Evolutionary conservation across 2,888 invertebrate species (phyloP), one percentile per base, ranked within the genome.

Genomic region (Machimus rusticus): DNA sequence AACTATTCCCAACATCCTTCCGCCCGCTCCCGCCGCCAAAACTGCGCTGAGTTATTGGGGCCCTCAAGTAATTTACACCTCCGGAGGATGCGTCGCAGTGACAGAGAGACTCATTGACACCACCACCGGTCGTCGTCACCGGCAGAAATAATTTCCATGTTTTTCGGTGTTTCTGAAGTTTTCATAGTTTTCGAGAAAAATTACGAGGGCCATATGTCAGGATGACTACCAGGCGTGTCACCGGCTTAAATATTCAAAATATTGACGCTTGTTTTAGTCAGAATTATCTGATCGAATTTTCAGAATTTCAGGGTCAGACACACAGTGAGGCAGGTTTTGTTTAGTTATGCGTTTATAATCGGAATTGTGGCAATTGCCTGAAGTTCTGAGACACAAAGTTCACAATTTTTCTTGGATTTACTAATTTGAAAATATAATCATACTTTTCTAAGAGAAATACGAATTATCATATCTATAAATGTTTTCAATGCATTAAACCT

Each of bases 121-220:
- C 84, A 43, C 79, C 39, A 43, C 39, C 46, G 14, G 46, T 19
- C 31, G 66, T 74, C 43, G 34, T 23, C 39, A 43, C 46, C 43
- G 31, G 74, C 57, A 74, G 23, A 74, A 74, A 85, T 74, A 85
- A 85, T 74, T 74, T 74, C 37, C 74, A 85, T 85, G 85, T 85
- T 85, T 74, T 74, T 55, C 39, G 14, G 43, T 74, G 28, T 74
- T 85, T 74, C 16, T 85, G 43, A 46, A 57, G 28, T 85, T 85
- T 85, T 85, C 46, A 85, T 85, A 85, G 85, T 85, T 85, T 82
- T 85, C 85, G 46, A 16, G 86, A 57, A 86, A 77, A 86, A 51
- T 86, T 86, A 86, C 86, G 86, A 86, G 77, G 76, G 77, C 86
- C 86, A 86, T 77, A 86, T 86, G 86, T 86, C 86, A 86, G 86